Evolutionary conservation across 2,797 vertebrate genomes (phyloP), one percentile per base, ranked within the genome.

Genomic region (Pipistrellus pipistrellus): DNA sequence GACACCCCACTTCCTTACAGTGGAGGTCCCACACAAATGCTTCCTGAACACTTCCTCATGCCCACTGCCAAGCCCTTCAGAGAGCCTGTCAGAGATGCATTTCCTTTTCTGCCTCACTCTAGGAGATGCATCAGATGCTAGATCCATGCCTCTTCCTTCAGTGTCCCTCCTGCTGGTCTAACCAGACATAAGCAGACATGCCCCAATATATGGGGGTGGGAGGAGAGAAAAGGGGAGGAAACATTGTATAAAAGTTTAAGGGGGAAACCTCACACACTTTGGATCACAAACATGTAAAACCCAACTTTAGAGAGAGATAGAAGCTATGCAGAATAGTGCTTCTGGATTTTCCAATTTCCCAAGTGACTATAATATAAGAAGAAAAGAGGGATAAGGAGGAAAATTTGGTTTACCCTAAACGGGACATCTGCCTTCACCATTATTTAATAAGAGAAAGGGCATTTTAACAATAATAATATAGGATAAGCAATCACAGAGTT

Each of bases 381-480:
- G 41, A 72, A 55, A 66, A 27, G 25, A 4, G 17, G 10, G n/a
- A 14, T 6, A 15, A 69, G 30, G 11, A 11, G 11, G 4, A 53
- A 27, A 27, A 86, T 57, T 55, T 59, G 20, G 20, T 82, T 86
- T 51, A 18, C 4, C 25, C 27, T 64, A 57, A 80, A 73, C 59
- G 51, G 32, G 32, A 30, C 44, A 38, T 59, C 6, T 69, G 21
- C 12, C 83, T 41, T 91, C 18, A 25, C 32, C 41, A 62, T 87
- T 68, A 82, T 41, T 76, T 94, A 69, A 82, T 69, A 82, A 75
- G 14, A 94, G 75, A 64, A 83, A n/a, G 77, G 23, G 20, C 41
- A 82, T 30, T 76, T 62, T 94, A 35, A 68, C n/a, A 86, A 51
- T 12, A 73, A 30, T 35, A 80, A 68, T 27, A 53, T 18, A 44